Percentiles rank a stretch among this genome's conserved stretches.
phyloP scores from a whole-genome alignment of 2,888 invertebrate genomes.

The Parnassius mnemosyne region DNA sequence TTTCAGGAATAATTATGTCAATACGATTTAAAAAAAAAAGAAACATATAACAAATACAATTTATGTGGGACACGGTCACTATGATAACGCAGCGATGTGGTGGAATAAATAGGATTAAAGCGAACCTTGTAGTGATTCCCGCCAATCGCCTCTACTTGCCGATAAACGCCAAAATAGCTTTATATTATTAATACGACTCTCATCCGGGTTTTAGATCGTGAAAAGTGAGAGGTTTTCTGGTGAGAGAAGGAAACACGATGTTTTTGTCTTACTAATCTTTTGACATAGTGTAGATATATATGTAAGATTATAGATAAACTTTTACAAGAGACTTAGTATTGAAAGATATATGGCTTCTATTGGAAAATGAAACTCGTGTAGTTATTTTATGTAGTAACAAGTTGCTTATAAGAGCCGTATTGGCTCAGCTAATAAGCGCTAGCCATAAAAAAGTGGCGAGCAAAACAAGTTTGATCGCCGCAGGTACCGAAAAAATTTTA shows the following conservation, averaged over 20 bases:
- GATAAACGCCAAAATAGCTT: constrained; percentile 28
- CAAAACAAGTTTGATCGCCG: too few relatives aligned
- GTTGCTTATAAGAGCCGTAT: too few relatives aligned
- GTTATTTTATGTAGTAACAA: not conserved
- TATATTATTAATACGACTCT: constrained; percentile 18
- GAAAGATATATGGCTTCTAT: constrained; percentile 10
- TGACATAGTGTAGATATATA: not conserved
- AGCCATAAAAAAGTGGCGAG: too few relatives aligned
- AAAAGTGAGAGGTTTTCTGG: not conserved
- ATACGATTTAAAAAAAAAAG: constrained; percentile 16
- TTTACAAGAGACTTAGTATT: not conserved
- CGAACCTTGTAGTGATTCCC: constrained; percentile 44
- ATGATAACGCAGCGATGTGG: constrained; percentile 29
- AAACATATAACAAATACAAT: constrained; percentile 14
- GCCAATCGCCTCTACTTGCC: constrained; percentile 31
- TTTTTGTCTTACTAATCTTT: not conserved
- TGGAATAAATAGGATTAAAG: constrained; percentile 41
- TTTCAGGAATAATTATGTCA: too few relatives aligned
- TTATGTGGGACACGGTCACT: constrained; percentile 17
- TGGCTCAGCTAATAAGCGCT: too few relatives aligned
- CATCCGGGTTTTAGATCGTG: constrained; percentile 15
- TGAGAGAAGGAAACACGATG: not conserved
- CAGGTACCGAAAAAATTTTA: too few relatives aligned
- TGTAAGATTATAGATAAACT: not conserved
- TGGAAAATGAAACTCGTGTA: constrained; percentile 5